Evolutionary conservation across 2,888 invertebrate species (phyloP).

Genomic region (Hirtodrosophila trivittata): DNA sequence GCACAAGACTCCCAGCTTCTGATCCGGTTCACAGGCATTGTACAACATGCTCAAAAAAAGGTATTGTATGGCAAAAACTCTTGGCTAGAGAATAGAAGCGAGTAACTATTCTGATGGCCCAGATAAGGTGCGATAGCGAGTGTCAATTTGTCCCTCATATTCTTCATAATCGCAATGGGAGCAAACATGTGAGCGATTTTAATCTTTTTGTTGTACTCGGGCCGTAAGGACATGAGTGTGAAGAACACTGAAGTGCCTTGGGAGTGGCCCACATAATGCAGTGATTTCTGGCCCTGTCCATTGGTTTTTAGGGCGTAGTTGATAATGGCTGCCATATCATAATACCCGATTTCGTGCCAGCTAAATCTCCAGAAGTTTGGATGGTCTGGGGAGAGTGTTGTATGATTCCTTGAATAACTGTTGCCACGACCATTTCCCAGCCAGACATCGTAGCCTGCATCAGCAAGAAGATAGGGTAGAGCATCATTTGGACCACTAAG

Average conservation of each 20-base stretch:
- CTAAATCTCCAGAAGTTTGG: slow-evolving; percentile 84
- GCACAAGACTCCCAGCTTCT: slow-evolving; percentile 84
- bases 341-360: slow-evolving; percentile 94
- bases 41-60: slow-evolving; percentile 84
- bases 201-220: slow-evolving; percentile 78
- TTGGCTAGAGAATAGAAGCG: slow-evolving; percentile 73
- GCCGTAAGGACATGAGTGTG: slow-evolving; percentile 66
- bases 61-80: slow-evolving; percentile 87
- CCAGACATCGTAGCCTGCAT: slow-evolving; percentile 82
- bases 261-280: slow-evolving; percentile 81
- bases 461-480: slow-evolving; percentile 74
- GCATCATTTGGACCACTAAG: slow-evolving; percentile 68
- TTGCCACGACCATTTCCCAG: slow-evolving; percentile 80
- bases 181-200: slow-evolving; percentile 79
- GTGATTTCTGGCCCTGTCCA: slow-evolving; percentile 55
- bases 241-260: slow-evolving; percentile 79
- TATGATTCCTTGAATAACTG: slow-evolving; percentile 65
- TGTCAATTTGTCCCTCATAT: slow-evolving; percentile 84
- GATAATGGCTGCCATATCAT: slow-evolving; percentile 81
- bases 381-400: slow-evolving; percentile 40
- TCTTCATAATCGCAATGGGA: slow-evolving; percentile 84
- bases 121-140: slow-evolving; percentile 81
- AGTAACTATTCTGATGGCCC: slow-evolving; percentile 58
- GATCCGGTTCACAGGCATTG: slow-evolving; percentile 82
- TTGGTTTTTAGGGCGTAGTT: slow-evolving; percentile 71